Evolutionary conservation across 1,140 invertebrate genomes (phyloP).

Genomic region (Colletes gigas): DNA sequence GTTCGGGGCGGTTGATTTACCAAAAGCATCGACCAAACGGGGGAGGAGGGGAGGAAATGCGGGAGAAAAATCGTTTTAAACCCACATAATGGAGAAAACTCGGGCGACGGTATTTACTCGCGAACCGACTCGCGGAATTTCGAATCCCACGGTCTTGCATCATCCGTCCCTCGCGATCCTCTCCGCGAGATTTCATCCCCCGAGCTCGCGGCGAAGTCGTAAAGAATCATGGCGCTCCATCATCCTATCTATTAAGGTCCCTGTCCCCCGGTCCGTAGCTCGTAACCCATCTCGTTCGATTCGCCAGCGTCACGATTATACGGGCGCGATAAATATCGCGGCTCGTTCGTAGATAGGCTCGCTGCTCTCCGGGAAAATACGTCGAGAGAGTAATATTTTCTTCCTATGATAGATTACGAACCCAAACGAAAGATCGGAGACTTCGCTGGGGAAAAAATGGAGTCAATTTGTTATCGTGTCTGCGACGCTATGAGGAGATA

Average conservation of each 20-base stretch:
- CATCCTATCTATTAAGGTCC: conserved; percentile 2
- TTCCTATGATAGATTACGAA: not conserved
- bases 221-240: conserved; percentile 11
- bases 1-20: conserved; percentile 23
- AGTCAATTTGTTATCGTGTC: too few species aligned
- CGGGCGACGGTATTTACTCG: conserved; percentile 27
- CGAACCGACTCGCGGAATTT: not conserved
- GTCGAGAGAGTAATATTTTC: not conserved
- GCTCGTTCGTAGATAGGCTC: too few species aligned
- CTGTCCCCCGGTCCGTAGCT: not conserved
- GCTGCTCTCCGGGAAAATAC: not conserved
- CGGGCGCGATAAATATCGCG: not conserved
- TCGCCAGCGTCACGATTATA: conserved; percentile 15
- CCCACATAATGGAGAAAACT: conserved; percentile 14
- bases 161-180: not conserved
- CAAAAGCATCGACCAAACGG: not conserved
- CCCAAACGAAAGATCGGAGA: too few species aligned
- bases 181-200: not conserved
- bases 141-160: not conserved
- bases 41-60: not conserved
- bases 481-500: too few species aligned
- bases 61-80: conserved; percentile 33
- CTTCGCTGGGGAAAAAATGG: too few species aligned
- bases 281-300: conserved; percentile 35
- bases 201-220: conserved; percentile 3